A percentile compares a stretch with the other conserved stretches of the same genome.
These are phyloP conservation scores for Polymixis flavicincta DNA, from an alignment of 2,888 invertebrate genomes.

Conservation along the genomic window DNA sequence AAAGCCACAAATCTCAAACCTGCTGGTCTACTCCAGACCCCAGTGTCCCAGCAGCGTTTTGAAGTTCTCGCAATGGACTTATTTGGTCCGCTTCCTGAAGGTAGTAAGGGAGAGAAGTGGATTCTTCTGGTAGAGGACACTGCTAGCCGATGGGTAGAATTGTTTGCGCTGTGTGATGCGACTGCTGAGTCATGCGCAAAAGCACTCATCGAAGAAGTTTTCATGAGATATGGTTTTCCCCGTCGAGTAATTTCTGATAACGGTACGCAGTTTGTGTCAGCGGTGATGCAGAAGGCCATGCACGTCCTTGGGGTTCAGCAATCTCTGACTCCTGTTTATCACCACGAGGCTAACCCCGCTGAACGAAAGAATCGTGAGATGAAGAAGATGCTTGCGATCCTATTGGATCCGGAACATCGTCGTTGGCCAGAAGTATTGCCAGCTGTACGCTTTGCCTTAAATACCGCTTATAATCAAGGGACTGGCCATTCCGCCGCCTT, in stretches of 20 bases:
- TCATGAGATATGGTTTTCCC: neutral
- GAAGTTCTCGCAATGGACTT: neutral
- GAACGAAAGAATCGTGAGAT: no score
- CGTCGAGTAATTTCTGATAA: slow-evolving; percentile 5
- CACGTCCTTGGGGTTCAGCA: no score
- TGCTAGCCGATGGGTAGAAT: neutral
- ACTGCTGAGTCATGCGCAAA: neutral
- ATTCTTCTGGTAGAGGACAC: neutral
- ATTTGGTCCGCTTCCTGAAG: neutral
- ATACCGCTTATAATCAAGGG: no score
- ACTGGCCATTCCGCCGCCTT: no score
- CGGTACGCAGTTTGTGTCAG: neutral
- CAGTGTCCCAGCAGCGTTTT: neutral
- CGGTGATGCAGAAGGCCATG: neutral
- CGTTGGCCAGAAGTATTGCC: no score
- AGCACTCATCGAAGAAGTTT: neutral
- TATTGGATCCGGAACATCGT: no score
- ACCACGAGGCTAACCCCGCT: no score
- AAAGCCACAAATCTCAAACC: neutral
- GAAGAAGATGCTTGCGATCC: no score
- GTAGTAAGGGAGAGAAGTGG: neutral
- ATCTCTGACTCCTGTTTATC: no score
- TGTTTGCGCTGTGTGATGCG: neutral
- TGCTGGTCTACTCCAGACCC: neutral
- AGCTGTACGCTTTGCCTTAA: no score